Conservation (phyloP, 2,888 invertebrate species). For the Nebria brevicollis region DNA sequence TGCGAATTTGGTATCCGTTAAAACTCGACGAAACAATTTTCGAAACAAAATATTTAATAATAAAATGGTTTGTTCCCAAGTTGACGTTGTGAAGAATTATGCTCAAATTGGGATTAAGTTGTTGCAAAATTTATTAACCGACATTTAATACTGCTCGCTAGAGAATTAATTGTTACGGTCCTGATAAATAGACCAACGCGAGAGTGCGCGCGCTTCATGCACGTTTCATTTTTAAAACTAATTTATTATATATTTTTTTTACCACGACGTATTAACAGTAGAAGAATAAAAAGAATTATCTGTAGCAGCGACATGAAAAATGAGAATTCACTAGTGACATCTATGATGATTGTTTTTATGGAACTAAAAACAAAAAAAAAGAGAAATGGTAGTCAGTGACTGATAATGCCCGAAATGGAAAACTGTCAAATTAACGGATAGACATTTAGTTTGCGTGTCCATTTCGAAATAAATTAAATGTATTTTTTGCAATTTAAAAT, state of each 20-base stretch:
- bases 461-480: neutral
- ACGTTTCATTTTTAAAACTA: constrained; percentile 28
- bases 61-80: no score
- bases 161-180: constrained; percentile 35
- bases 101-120: constrained; percentile 28
- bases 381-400: neutral
- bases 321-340: neutral
- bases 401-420: neutral
- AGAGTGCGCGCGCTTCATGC: neutral
- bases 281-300: neutral
- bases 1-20: no score
- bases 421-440: neutral
- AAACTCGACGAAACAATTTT: no score
- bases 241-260: constrained; percentile 17
- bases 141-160: constrained; percentile 29
- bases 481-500: neutral
- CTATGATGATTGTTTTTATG: neutral
- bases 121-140: constrained; percentile 32
- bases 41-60: no score
- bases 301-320: neutral
- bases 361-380: neutral
- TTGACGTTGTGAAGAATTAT: constrained; percentile 9
- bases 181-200: constrained; percentile 27
- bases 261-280: neutral
- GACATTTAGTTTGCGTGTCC: neutral